Evolutionary conservation across 1,140 invertebrate species (phyloP), one percentile per base, ranked within the genome.

Genomic region (Acromyrmex charruanus): DNA sequence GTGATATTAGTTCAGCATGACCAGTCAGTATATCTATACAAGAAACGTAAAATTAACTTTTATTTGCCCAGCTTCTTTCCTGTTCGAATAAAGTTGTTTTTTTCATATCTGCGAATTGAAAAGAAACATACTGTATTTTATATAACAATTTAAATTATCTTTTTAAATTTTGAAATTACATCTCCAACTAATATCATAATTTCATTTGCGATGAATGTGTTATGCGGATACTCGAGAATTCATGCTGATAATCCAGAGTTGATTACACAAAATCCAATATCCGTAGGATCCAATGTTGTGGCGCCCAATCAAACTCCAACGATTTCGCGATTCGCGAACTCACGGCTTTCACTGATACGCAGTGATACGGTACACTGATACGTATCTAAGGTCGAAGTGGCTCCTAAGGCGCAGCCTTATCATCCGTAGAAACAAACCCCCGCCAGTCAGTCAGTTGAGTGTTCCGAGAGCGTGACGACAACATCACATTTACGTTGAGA

Each of bases 401-500:
- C 53, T 72, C 39, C 25, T 82, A 44, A 59, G 79, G 66, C 66
- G 79, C 51, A 53, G 51, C 12, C 79, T 82, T 82, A 82, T 82
- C 79, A 77, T 25, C 35, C 35, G 79, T 82, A 25, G 79, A 59
- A 82, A 69, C 71, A 63, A 53, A 44, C 28, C 69, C 77, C 75
- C 66, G 31, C 69, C 69, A 71, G 55, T 86, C 77, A 77, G 84
- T 89, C 69, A 74, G 65, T 35, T 49, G 74, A 77, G 51, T 63
- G n/a, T 77, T 53, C 21, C 88, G 49, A 88, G 69, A 88, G 75
- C 44, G 63, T 53, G 58, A 21, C 61, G 61, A 80, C 31, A 31
- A 31, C 82, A 69, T 89, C 88, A 82, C 69, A 86, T 55, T 89
- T 81, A 81, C 51, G 71, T 89, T 89, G 66, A 21, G 21, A 75